Evolutionary conservation across 2,797 vertebrate species (phyloP), one percentile per base, ranked within the genome.

Genomic region (Myotis vivesi): DNA sequence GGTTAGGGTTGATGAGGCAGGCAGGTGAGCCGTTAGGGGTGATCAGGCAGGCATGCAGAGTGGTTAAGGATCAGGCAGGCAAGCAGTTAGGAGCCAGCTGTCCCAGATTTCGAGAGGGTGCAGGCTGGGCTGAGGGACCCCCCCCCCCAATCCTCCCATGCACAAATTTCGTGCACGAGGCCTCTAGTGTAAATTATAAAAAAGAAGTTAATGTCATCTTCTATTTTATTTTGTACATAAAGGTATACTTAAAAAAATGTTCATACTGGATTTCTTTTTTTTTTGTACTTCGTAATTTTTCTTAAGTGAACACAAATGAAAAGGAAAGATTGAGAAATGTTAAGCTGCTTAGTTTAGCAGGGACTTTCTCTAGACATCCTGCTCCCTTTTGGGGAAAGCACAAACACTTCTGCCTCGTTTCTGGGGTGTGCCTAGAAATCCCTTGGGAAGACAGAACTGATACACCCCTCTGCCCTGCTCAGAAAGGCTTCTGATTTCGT

Each of bases 271-370:
- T 81, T 96, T 71, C 38, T 75, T 93, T 33, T 76, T 76, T 57
- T 87, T 87, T 55, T 75, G 49, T 77, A 38, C 46, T 69, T 71
- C 69, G 36, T 91, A 51, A 30, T 91, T 92, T 86, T 72, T 88
- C 71, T 83, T 68, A 92, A 96, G 86, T 55, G 36, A 72, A 75
- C 33, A 73, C 38, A 72, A 76, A 55, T 64, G 19, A 73, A 91
- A 89, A 87, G 49, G 36, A 71, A 72, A 68, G 46, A 20, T 17
- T 57, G 38, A 92, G 23, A 36, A 53, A 36, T 53, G 2, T 30
- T 93, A 25, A 64, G 51, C 36, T 89, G 46, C 12, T 17, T 66
- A 15, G 17, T 9, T 68, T 80, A 73, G 69, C 12, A 8, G 46
- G 16, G 44, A 22, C 1, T 20, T 73, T 62, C 55, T 46, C 44